phyloP scores from a whole-genome alignment of 30 jellyfish, hydroid and myxozoan genomes.

The Pelagia noctiluca region DNA sequence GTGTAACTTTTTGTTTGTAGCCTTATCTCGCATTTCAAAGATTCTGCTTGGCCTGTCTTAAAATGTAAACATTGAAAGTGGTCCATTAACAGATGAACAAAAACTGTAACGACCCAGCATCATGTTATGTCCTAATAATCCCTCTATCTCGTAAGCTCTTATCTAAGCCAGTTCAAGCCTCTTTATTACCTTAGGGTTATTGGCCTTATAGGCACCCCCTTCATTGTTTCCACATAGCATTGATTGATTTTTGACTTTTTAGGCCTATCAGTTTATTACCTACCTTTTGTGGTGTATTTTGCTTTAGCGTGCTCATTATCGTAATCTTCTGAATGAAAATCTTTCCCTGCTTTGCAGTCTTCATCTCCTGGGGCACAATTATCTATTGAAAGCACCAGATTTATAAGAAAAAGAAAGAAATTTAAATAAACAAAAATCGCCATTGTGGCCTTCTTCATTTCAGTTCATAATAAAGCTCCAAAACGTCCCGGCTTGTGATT shows the following conservation, averaged over 20 bases:
- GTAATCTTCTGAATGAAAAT: not conserved
- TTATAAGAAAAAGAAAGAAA: not conserved
- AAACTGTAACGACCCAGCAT: not conserved
- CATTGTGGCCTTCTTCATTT: no score
- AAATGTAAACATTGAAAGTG: no score
- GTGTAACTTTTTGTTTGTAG: no score
- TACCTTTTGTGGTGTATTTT: constrained; percentile 1
- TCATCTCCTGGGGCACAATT: not conserved
- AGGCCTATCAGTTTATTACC: no score
- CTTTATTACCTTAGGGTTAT: not conserved
- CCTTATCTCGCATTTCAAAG: no score
- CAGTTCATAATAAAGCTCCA: no score
- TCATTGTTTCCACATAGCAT: not conserved
- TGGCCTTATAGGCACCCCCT: not conserved
- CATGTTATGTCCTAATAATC: not conserved
- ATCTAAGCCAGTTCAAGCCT: not conserved
- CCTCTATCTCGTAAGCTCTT: not conserved
- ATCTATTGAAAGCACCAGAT: not conserved
- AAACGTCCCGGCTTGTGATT: no score
- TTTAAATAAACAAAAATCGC: no score
- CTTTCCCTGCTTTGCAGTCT: not conserved
- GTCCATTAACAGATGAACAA: no score
- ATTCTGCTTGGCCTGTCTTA: no score
- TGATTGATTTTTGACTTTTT: not conserved
- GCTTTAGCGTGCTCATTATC: not conserved